Percentiles rank a stretch among this genome's conserved stretches.
phyloP scores from a whole-genome alignment of 2,888 invertebrate genomes.

The Drosophila neotestacea region DNA sequence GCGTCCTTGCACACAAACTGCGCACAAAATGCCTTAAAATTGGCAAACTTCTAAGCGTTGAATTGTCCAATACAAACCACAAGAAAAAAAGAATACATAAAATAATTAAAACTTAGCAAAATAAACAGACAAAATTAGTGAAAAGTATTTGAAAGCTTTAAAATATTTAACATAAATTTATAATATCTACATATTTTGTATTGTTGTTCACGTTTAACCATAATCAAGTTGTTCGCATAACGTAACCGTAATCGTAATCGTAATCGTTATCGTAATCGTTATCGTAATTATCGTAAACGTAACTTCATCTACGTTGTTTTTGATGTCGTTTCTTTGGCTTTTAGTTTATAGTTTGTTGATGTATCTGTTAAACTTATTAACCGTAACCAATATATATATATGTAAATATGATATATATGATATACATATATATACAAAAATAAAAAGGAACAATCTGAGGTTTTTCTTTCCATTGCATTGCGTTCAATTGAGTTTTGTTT shows the following conservation, averaged over 20 bases:
- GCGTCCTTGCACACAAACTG: conserved; percentile 49
- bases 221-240: conserved; percentile 28
- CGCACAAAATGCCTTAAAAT: conserved; percentile 76
- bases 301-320: conserved; percentile 70
- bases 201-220: conserved; percentile 72
- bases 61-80: conserved; percentile 65
- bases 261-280: conserved; percentile 55
- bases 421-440: conserved; percentile 27
- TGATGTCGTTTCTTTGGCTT: conserved; percentile 65
- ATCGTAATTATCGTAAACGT: conserved; percentile 57
- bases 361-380: conserved; percentile 61
- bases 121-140: conserved; percentile 22
- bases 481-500: conserved; percentile 36
- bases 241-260: conserved; percentile 53
- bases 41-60: conserved; percentile 70
- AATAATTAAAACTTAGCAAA: conserved; percentile 28
- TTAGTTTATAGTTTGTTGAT: conserved; percentile 71
- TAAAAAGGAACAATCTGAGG: conserved; percentile 8
- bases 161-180: conserved; percentile 27
- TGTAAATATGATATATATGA: conserved; percentile 37
- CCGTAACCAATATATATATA: conserved; percentile 41
- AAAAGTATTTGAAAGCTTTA: conserved; percentile 27
- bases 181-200: conserved; percentile 59
- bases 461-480: conserved; percentile 34
- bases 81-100: conserved; percentile 26